phyloP scores from a whole-genome alignment of 2,797 vertebrate species.

The Anisognathus igniventris region DNA sequence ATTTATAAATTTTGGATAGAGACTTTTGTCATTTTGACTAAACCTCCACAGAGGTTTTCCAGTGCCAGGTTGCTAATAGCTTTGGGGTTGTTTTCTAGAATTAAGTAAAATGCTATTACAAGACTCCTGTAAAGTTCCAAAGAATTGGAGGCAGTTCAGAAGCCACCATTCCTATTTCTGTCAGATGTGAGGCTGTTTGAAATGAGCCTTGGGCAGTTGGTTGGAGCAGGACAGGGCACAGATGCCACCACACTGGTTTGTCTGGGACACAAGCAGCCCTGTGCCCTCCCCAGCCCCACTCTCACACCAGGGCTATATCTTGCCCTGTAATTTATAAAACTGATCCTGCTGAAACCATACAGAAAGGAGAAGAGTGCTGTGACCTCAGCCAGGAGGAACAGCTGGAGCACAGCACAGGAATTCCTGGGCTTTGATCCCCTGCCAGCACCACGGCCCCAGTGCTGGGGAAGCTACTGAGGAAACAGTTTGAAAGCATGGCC shows the following conservation, averaged over 20 bases:
- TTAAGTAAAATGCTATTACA: not conserved
- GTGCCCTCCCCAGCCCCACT: not conserved
- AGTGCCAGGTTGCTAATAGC: not conserved
- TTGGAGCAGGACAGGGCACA: not conserved
- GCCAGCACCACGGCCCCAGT: accelerated
- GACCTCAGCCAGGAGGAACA: not conserved
- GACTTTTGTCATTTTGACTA: not conserved
- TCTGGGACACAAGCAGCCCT: not conserved
- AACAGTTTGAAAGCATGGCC: not conserved
- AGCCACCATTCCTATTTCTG: not conserved
- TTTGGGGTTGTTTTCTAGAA: not conserved
- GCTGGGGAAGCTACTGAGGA: not conserved
- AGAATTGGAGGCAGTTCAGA: not conserved
- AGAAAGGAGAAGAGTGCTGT: not conserved
- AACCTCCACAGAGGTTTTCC: not conserved
- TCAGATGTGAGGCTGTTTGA: not conserved
- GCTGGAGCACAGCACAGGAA: not conserved
- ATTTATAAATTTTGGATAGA: not conserved
- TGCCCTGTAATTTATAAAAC: not conserved
- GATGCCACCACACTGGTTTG: accelerated
- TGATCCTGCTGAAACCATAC: not conserved
- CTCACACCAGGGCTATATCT: not conserved
- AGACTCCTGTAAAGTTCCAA: not conserved
- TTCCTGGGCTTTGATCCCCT: not conserved
- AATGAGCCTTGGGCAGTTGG: accelerated